Evolutionary conservation across 2,113 vertebrate genomes (phyloP).

Genomic region (Oxygymnocypris stewartii): DNA sequence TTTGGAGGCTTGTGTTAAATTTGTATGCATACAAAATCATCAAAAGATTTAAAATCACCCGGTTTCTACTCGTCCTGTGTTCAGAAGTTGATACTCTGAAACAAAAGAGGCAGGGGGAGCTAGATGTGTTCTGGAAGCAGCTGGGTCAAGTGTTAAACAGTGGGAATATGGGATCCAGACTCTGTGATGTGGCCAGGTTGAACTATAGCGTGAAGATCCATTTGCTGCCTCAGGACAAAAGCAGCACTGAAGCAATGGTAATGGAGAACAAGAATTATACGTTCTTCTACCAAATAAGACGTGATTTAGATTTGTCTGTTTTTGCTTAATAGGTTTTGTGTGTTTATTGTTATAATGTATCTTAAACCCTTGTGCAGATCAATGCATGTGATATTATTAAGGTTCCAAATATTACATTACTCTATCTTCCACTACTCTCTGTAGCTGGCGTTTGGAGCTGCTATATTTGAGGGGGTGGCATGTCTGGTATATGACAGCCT

Average conservation of each 20-base stretch:
- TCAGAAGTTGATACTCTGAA: constrained; percentile 53
- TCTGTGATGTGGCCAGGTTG: constrained; percentile 80
- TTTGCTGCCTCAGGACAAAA: constrained; percentile 65
- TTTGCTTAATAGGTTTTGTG: neutral
- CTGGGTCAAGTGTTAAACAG: constrained; percentile 81
- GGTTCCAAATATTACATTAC: neutral
- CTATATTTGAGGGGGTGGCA: constrained; percentile 83
- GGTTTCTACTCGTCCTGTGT: neutral
- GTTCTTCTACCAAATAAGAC: neutral
- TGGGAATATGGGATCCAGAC: constrained; percentile 73
- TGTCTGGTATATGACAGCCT: constrained; percentile 85
- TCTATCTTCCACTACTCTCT: constrained; percentile 30
- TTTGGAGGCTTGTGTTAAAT: neutral
- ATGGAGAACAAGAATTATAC: constrained; percentile 38
- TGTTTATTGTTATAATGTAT: neutral
- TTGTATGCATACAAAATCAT: neutral
- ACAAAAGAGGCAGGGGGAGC: constrained; percentile 58
- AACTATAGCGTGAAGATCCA: constrained; percentile 71
- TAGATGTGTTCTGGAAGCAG: constrained; percentile 85
- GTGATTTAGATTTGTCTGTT: neutral
- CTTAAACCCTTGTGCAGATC: neutral
- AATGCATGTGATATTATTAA: neutral
- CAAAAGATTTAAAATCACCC: neutral
- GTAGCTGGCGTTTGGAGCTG: constrained; percentile 78
- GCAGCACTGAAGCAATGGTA: constrained; percentile 77